These are phyloP conservation scores for Rhinichthys klamathensis DNA, from an alignment of 2,113 vertebrate genomes.

Conservation along the genomic window DNA sequence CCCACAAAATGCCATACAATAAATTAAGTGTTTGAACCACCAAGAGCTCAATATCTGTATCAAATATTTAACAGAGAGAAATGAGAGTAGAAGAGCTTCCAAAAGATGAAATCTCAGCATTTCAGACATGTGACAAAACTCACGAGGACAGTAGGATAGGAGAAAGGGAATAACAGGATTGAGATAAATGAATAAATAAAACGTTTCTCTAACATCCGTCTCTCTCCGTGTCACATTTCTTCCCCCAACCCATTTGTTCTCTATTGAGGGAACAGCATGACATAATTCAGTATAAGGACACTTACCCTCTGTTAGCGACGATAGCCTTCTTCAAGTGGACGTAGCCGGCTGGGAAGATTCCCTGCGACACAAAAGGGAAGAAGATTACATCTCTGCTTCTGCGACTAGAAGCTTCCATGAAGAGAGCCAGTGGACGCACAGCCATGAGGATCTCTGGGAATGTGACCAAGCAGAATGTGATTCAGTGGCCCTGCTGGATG, in stretches of 20 bases:
- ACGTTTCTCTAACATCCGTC: neutral
- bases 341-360: slow-evolving; percentile 74
- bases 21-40: neutral
- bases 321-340: slow-evolving; percentile 76
- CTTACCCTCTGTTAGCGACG: slow-evolving; percentile 76
- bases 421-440: neutral
- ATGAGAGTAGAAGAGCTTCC: neutral
- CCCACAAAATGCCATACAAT: neutral
- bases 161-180: neutral
- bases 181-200: slow-evolving; percentile 35
- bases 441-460: neutral
- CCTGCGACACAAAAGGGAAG: slow-evolving; percentile 62
- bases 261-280: neutral
- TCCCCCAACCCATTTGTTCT: neutral
- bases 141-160: neutral
- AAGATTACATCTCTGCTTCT: neutral
- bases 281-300: slow-evolving; percentile 23
- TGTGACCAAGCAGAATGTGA: neutral
- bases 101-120: neutral
- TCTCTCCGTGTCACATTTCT: neutral
- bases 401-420: neutral
- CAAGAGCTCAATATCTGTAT: neutral
- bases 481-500: neutral
- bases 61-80: neutral
- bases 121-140: neutral